These are phyloP conservation scores for Drosophila engyochracea DNA, from an alignment of 2,888 invertebrate species.

Conservation along the genomic window DNA sequence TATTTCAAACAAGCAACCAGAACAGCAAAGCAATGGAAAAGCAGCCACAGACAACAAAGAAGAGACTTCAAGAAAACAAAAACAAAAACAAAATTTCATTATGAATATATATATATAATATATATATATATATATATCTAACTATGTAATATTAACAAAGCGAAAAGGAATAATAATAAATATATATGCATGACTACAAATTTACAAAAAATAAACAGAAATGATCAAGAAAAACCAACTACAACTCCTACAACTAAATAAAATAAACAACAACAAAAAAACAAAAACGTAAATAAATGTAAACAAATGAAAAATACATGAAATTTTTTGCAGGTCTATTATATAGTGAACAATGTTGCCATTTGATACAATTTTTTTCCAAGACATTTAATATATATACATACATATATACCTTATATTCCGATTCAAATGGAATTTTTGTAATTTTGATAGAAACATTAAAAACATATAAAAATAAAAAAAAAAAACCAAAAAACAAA, in stretches of 20 bases:
- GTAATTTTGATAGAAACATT: conserved; percentile 82
- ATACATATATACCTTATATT: conserved; percentile 77
- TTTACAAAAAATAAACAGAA: conserved; percentile 49
- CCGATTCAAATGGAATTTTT: conserved; percentile 78
- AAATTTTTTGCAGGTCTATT: conserved; percentile 82
- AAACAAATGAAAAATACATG: conserved; percentile 44
- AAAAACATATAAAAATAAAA: conserved; percentile 63
- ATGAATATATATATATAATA: conserved; percentile 41
- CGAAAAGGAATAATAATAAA: conserved; percentile 27
- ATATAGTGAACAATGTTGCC: conserved; percentile 78
- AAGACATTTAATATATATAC: conserved; percentile 73
- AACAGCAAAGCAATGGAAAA: conserved; percentile 22
- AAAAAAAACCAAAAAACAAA: conserved; percentile 21
- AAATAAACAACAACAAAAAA: conserved; percentile 12
- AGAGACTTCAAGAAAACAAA: conserved; percentile 54
- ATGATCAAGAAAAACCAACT: conserved; percentile 30
- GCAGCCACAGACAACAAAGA: conserved; percentile 64
- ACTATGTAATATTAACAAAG: conserved; percentile 35
- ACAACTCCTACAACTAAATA: conserved; percentile 56
- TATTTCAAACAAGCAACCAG: conserved; percentile 12
- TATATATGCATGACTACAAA: conserved; percentile 60
- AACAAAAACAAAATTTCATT: conserved; percentile 47
- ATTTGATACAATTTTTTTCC: conserved; percentile 79
- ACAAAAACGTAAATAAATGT: conserved; percentile 15
- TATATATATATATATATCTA: conserved; percentile 37